Evolutionary conservation across 2,888 invertebrate genomes (phyloP).

Genomic region (Lasius fuliginosus): DNA sequence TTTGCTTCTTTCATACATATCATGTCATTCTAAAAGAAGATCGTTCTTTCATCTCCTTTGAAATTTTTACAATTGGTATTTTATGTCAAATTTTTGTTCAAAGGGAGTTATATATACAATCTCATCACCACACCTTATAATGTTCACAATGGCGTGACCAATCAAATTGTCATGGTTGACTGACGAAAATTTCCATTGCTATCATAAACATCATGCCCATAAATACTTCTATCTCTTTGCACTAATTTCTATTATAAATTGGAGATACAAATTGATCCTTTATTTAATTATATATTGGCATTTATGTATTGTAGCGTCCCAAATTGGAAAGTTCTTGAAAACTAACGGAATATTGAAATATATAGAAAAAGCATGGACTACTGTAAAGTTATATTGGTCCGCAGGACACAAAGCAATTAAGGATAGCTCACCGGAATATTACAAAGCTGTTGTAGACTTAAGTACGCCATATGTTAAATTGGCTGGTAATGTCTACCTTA

Average conservation of each 20-base stretch:
- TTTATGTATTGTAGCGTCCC: slow-evolving; percentile 87
- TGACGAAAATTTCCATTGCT: not conserved
- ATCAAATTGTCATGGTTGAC: not conserved
- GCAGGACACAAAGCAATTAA: slow-evolving; percentile 90
- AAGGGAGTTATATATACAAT: not conserved
- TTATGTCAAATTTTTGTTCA: not conserved
- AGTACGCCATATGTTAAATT: slow-evolving; percentile 89
- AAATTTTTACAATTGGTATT: not conserved
- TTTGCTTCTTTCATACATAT: slow-evolving; percentile 24
- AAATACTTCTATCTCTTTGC: not conserved
- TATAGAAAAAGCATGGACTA: slow-evolving; percentile 89
- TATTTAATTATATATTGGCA: slow-evolving; percentile 4
- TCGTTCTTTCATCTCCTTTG: slow-evolving; percentile 8
- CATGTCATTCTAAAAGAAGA: not conserved
- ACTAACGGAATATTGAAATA: slow-evolving; percentile 90
- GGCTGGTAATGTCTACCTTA: slow-evolving; percentile 88
- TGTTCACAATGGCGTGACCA: not conserved
- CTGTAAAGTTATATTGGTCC: slow-evolving; percentile 88
- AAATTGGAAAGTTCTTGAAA: slow-evolving; percentile 89
- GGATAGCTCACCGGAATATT: slow-evolving; percentile 90
- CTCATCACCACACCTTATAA: not conserved
- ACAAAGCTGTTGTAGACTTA: slow-evolving; percentile 87
- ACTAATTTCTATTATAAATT: slow-evolving; percentile 23
- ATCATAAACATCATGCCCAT: not conserved
- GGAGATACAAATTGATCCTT: not conserved